Evolutionary conservation across 2,888 invertebrate species (phyloP), one percentile per base, ranked within the genome.

Genomic region (Hesperia comma): DNA sequence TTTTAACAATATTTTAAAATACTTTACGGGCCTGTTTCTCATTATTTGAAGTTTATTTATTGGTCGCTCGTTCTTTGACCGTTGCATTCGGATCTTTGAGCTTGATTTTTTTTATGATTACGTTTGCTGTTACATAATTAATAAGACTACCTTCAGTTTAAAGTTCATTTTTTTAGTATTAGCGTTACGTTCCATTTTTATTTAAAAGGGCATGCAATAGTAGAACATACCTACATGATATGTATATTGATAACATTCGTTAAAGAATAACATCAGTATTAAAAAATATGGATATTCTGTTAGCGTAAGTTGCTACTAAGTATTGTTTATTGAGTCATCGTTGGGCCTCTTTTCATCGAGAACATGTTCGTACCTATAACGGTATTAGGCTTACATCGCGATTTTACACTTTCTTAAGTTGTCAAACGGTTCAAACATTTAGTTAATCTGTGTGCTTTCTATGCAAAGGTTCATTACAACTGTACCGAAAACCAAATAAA

Each of bases 361-460:
- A 73, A 72, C 69, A 73, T 71, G 75, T 78, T 75, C 70, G 73
- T 74, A n/a, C n/a, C n/a, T n/a, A 57, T 72, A 76, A 78, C 77
- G 75, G 76, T 77, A 70, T 70, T 72, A 71, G 72, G 72, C 77
- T 74, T 76, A 72, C 76, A 75, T 73, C 69, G 75, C 77, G 75
- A 79, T 78, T 80, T 80, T 77, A 79, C 77, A 79, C 79, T 85
- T 82, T 82, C 81, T 82, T 81, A 82, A 82, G 77, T 70, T 69
- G 33, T 46, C 51, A 63, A 37, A 46, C 63, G 33, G 19, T 40
- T 6, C 6, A 43, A 8, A 19, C 26, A 6, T 46, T 49, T 37
- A 46, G 54, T 61, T 10, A n/a, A 26, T 32, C 41, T 26, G 26
- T 26, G 26, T 4, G 5, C n/a, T n/a, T n/a, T 61, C 40, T 54